Evolutionary conservation across 2,797 vertebrate species (phyloP).

Genomic region (Pangasius djambal): DNA sequence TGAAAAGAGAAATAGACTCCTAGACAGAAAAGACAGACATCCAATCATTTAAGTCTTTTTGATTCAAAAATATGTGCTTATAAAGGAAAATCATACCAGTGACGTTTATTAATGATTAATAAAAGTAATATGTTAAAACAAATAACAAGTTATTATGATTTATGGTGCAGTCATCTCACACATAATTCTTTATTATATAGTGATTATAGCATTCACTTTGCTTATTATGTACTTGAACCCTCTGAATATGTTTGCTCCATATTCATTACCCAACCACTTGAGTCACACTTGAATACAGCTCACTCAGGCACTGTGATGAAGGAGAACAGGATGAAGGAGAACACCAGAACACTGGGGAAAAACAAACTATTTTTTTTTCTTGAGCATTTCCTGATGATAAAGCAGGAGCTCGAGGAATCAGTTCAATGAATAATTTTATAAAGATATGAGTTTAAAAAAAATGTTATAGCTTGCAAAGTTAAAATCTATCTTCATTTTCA

Average conservation of each 20-base stretch:
- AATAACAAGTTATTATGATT: not conserved
- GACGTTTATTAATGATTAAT: not conserved
- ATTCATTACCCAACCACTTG: conserved; percentile 15
- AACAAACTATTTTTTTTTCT: not conserved
- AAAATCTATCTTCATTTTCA: not conserved
- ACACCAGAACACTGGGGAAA: not conserved
- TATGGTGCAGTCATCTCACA: not conserved
- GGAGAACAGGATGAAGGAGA: not conserved
- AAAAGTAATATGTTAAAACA: not conserved
- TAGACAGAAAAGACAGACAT: not conserved
- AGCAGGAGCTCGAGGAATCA: not conserved
- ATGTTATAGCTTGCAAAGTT: not conserved
- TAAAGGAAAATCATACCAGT: not conserved
- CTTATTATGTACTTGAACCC: conserved; percentile 43
- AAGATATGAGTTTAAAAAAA: not conserved
- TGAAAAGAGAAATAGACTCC: not conserved
- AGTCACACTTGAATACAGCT: conserved; percentile 38
- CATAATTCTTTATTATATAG: not conserved
- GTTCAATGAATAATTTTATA: not conserved
- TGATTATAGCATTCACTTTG: conserved; percentile 25
- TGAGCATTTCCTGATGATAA: not conserved
- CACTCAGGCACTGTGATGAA: not conserved
- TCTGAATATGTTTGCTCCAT: conserved; percentile 33
- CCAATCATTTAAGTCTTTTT: not conserved
- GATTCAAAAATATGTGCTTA: not conserved